Evolutionary conservation across 2,113 vertebrate genomes (phyloP), one percentile per base, ranked within the genome.

Genomic region (Hyperopisus bebe): DNA sequence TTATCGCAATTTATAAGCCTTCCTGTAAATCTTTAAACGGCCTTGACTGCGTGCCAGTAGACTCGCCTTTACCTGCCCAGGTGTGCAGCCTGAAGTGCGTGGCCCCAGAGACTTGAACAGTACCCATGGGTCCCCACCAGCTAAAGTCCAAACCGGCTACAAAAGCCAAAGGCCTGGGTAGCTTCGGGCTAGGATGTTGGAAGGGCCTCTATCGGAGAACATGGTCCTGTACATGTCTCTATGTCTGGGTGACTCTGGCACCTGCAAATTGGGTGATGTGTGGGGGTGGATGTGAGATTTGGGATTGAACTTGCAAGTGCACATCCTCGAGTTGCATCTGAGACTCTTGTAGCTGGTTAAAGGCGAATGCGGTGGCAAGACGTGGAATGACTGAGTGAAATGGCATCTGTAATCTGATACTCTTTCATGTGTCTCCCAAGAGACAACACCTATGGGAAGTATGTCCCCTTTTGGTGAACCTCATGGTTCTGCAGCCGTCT

Each of bases 41-140:
- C 47, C 46, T 44, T 82, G 88, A 53, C 74, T 53, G 27, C 21
- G 31, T 83, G 74, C 88, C 88, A 55, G 74, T 21, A 19, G 44
- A 17, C 88, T 89, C 7, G 19, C 51, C 19, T 55, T 83, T 83
- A 89, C 88, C 88, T 89, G 74, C 82, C 82, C 39, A 85, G 39
- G 82, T 85, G 82, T 85, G 82, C 80, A 83, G 80, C 21, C 21
- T 70, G 62, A 48, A n/a, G 44, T 85, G 82, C 48, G 82, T 42
- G 74, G 74, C 82, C 82, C 39, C 46, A 24, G 82, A 11, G 21
- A n/a, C 42, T 42, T 44, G 15, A 39, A 17, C 27, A 35, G 70
- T 77, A 77, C 70, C 31, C 31, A 77, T 39, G 70, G 10, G 13
- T 74, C 5, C 31, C 66, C n/a, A 74, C 31, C 66, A 74, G 66